Evolutionary conservation across 2,888 invertebrate species (phyloP), one percentile per base, ranked within the genome.

Genomic region (Hemistola chrysoprasaria): DNA sequence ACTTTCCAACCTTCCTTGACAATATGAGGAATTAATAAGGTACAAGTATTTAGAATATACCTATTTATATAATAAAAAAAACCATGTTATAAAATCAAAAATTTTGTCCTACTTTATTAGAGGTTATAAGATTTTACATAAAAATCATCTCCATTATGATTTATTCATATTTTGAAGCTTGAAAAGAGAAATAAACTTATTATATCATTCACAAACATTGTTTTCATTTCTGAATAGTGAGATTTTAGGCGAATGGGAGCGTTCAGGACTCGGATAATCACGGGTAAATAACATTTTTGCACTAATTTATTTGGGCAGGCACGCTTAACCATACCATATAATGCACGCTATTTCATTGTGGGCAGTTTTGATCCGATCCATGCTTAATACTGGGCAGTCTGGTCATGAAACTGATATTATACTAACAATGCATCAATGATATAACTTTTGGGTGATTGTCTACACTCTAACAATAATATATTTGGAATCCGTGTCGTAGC

Each of bases 131-230:
- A 40, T 56, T 53, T 56, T 47, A 53, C 34, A 30, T 29, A 22
- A 38, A 22, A 45, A 42, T 45, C 39, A 34, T 47, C 22, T 69
- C 55, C 71, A 62, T 70, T 73, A 64, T 65, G 60, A 64, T 71
- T 60, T 70, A 62, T 66, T 69, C 59, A 62, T 66, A 69, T 75
- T 69, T 74, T 67, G 66, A 69, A 72, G 74, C 71, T 75, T 75
- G 70, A 70, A 65, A 65, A 68, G 65, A 66, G 49, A 75, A 86
- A 86, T 86, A 85, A 86, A 86, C 67, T 74, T 77, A 69, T 81
- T 81, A 78, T 86, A 76, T 78, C 80, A 75, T 78, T 78, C 77
- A 76, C 71, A 78, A 74, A 67, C 60, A 71, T 81, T 74, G 75
- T 84, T 84, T 85, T 84, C 76, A 75, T 81, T 83, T 81, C 70